Evolutionary conservation across 1,140 invertebrate species (phyloP).

Genomic region (Anastatus disparis): DNA sequence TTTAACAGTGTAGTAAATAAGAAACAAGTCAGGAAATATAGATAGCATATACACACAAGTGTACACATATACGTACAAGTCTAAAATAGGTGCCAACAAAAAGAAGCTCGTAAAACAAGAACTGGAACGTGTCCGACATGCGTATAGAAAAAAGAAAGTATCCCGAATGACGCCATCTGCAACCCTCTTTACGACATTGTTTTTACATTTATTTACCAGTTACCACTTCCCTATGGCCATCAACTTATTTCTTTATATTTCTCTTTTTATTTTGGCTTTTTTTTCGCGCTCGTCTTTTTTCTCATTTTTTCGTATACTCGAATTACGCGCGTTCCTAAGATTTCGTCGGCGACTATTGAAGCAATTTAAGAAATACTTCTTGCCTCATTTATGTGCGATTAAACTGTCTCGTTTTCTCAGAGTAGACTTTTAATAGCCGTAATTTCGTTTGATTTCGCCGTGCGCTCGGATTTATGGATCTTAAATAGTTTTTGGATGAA

Average conservation of each 20-base stretch:
- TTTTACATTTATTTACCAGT: slow-evolving; percentile 34
- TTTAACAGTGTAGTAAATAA: too few species aligned
- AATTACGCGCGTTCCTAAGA: background rate
- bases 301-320: background rate
- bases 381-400: background rate
- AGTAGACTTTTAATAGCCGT: background rate
- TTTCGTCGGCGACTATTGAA: background rate
- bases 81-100: slow-evolving; percentile 33
- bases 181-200: slow-evolving; percentile 49
- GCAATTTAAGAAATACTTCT: background rate
- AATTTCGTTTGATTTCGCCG: background rate
- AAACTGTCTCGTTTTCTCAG: background rate
- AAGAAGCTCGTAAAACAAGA: slow-evolving; percentile 51
- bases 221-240: background rate
- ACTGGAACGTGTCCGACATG: slow-evolving; percentile 46
- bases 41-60: slow-evolving; percentile 49
- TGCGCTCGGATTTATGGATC: background rate
- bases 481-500: too few species aligned
- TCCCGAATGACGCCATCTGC: slow-evolving; percentile 48
- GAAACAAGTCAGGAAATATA: too few species aligned
- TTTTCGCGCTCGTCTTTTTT: background rate
- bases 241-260: background rate
- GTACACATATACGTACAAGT: background rate
- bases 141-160: slow-evolving; percentile 51
- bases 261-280: background rate